Percentiles rank a stretch among this genome's conserved stretches.
These are phyloP conservation scores for Ranitomeya imitator DNA, from an alignment of 2,113 vertebrate species.

Conservation along the genomic window DNA sequence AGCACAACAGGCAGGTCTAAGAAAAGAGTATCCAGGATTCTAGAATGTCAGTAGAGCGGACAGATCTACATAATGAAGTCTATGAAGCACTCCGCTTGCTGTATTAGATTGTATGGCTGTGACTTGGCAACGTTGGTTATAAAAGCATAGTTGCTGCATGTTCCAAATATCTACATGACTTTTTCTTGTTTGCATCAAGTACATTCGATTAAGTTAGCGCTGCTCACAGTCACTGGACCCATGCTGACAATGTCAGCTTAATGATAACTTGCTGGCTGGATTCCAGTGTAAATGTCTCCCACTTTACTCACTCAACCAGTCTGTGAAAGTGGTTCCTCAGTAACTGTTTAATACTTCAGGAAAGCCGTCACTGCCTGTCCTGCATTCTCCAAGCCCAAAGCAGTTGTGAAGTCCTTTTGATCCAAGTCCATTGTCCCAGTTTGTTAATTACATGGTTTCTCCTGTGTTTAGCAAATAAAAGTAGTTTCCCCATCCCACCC, in stretches of 20 bases:
- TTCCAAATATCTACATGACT: background rate
- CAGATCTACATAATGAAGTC: background rate
- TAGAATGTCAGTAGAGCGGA: background rate
- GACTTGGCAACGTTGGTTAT: background rate
- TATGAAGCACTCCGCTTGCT: background rate
- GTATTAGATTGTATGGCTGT: background rate
- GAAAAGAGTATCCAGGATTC: too few relatives aligned
- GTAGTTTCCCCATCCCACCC: slow-evolving; percentile 59
- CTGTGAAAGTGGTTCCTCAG: slow-evolving; percentile 63
- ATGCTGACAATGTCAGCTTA: slow-evolving; percentile 57
- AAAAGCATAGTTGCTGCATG: background rate
- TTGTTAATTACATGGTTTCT: slow-evolving; percentile 60
- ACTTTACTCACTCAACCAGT: slow-evolving; percentile 62
- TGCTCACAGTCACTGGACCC: slow-evolving; percentile 5
- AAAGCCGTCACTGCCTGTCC: slow-evolving; percentile 67
- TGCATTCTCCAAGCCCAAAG: slow-evolving; percentile 66
- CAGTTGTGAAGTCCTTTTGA: slow-evolving; percentile 43
- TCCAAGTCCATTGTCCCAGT: slow-evolving; percentile 64
- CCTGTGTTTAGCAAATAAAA: slow-evolving; percentile 62
- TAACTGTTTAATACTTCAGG: slow-evolving; percentile 66
- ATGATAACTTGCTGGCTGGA: slow-evolving; percentile 59
- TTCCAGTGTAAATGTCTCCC: slow-evolving; percentile 65
- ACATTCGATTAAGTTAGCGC: slow-evolving; percentile 39
- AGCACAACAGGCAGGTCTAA: too few relatives aligned
- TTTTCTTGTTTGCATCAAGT: background rate